Percentiles rank a stretch among this genome's conserved stretches.
These are phyloP conservation scores for Chrysodeixis includens DNA, from an alignment of 2,888 invertebrate species.

Conservation along the genomic window DNA sequence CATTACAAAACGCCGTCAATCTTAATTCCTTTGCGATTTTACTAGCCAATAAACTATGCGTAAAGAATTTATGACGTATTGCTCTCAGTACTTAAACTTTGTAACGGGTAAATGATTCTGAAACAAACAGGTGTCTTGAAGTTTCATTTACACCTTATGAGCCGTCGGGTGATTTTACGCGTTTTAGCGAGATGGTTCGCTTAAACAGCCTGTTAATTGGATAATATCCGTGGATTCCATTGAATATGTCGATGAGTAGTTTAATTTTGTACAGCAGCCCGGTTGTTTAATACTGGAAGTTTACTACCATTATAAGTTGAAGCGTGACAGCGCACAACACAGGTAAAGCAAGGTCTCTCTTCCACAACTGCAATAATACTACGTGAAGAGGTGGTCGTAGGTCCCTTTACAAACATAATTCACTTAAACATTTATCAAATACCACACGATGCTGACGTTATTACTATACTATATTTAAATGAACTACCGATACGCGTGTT, in stretches of 20 bases:
- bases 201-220: slow-evolving; percentile 69
- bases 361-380: too few relatives aligned
- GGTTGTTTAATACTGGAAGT: slow-evolving; percentile 44
- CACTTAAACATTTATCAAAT: slow-evolving; percentile 60
- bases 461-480: neutral
- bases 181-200: slow-evolving; percentile 64
- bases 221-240: slow-evolving; percentile 57
- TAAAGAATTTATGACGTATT: slow-evolving; percentile 26
- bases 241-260: slow-evolving; percentile 36
- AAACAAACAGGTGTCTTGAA: slow-evolving; percentile 58
- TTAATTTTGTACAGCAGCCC: slow-evolving; percentile 26
- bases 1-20: slow-evolving; percentile 16
- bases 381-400: too few relatives aligned
- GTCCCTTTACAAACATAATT: slow-evolving; percentile 54
- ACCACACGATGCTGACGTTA: slow-evolving; percentile 43
- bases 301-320: neutral
- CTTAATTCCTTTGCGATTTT: slow-evolving; percentile 21
- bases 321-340: too few relatives aligned
- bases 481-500: neutral
- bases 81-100: slow-evolving; percentile 29
- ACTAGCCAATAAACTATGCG: slow-evolving; percentile 26
- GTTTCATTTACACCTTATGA: slow-evolving; percentile 55
- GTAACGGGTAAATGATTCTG: slow-evolving; percentile 58
- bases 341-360: too few relatives aligned
- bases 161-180: slow-evolving; percentile 63